These are phyloP conservation scores for Crambe crambe DNA, from an alignment of 37 sponge, comb jelly and placozoan species.

Conservation along the genomic window DNA sequence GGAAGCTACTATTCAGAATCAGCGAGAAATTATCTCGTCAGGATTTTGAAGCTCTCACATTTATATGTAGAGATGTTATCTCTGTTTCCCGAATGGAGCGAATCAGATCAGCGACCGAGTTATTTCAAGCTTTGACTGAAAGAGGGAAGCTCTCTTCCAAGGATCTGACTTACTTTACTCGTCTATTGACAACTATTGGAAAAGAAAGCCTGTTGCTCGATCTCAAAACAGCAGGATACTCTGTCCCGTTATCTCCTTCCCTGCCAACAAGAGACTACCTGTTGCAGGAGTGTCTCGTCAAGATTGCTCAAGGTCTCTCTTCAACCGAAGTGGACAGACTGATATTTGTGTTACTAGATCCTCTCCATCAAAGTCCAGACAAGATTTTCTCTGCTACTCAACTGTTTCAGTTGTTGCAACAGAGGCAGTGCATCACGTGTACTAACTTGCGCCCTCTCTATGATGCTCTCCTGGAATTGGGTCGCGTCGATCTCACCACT, in stretches of 20 bases:
- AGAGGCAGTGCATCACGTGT: conserved; percentile 31
- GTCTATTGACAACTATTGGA: conserved; percentile 13
- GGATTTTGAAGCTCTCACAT: conserved; percentile 52
- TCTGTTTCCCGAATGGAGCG: conserved; percentile 45
- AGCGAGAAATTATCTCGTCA: conserved; percentile 31
- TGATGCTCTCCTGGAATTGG: conserved; percentile 23
- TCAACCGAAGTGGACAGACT: conserved; percentile 34
- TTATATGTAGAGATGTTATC: conserved; percentile 41
- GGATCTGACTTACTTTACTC: conserved; percentile 37
- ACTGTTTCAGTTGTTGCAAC: conserved; percentile 45
- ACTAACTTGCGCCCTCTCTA: conserved; percentile 30
- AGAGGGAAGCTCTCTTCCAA: conserved; percentile 39
- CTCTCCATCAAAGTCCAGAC: conserved; percentile 8
- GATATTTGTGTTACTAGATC: conserved; percentile 9
- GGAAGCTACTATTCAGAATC: conserved; percentile 20
- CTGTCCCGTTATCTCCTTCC: not conserved
- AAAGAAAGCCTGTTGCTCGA: conserved; percentile 9
- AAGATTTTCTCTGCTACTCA: conserved; percentile 42
- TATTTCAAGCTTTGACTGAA: conserved; percentile 65
- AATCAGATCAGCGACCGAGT: conserved; percentile 14
- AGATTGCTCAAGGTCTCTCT: conserved; percentile 29
- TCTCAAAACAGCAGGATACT: not conserved
- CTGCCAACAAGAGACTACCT: conserved; percentile 15
- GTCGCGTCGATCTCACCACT: conserved; percentile 40
- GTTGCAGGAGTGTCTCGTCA: conserved; percentile 29